Conservation (phyloP, 2,888 invertebrate species). For the Tipula lateralis region DNA sequence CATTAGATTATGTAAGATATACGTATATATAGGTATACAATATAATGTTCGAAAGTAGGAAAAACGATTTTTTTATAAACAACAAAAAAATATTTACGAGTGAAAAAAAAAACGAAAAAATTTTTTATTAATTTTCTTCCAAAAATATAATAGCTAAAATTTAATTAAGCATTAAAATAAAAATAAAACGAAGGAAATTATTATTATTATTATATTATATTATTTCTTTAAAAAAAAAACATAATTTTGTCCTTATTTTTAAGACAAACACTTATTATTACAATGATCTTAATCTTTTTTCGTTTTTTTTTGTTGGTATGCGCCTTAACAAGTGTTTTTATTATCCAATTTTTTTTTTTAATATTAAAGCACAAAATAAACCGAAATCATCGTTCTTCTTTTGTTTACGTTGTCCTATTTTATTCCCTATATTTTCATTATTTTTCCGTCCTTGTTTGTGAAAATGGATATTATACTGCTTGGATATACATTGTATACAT, state of each 20-base stretch:
- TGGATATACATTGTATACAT: too few species aligned
- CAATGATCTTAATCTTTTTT: slow-evolving; percentile 19
- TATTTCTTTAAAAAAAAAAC: background rate
- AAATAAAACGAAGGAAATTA: background rate
- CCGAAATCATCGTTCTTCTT: background rate
- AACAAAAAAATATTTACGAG: background rate
- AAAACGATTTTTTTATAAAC: background rate
- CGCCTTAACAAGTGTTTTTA: slow-evolving; percentile 13
- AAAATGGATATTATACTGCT: background rate
- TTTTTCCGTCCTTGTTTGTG: background rate
- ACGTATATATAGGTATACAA: background rate
- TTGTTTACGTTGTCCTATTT: slow-evolving; percentile 19
- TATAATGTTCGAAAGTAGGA: background rate
- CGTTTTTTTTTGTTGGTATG: background rate
- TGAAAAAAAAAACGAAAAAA: background rate
- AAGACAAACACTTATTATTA: slow-evolving; percentile 24
- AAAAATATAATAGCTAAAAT: background rate
- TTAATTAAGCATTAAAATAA: slow-evolving; percentile 24
- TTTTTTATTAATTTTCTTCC: background rate
- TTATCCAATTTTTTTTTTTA: background rate
- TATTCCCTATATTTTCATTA: background rate
- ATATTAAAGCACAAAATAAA: background rate
- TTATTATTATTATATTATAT: background rate
- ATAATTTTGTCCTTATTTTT: slow-evolving; percentile 24
- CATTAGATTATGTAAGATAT: background rate